Evolutionary conservation across 1,140 invertebrate species (phyloP).

Genomic region (Drosophila auraria): DNA sequence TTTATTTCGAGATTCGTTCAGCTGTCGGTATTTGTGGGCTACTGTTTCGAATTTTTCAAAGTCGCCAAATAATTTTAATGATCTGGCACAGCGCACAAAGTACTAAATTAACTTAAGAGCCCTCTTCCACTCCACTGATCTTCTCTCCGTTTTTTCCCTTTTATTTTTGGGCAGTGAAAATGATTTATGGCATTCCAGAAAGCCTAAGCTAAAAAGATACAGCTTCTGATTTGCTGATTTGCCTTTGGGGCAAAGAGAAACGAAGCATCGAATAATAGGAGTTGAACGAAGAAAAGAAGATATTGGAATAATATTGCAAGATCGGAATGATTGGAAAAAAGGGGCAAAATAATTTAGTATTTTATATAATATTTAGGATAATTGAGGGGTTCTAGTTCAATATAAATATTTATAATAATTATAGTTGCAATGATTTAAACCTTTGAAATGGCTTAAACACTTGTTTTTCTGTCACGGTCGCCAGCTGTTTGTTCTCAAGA

Average conservation of each 20-base stretch:
- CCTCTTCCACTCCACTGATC: slow-evolving; percentile 33
- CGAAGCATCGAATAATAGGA: background rate
- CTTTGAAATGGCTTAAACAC: background rate
- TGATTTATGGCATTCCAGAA: slow-evolving; percentile 62
- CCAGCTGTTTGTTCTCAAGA: background rate
- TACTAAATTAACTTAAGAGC: slow-evolving; percentile 68
- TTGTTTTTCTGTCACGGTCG: background rate
- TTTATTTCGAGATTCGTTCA: slow-evolving; percentile 75
- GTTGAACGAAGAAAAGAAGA: background rate
- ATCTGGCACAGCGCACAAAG: slow-evolving; percentile 56
- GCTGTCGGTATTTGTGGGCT: slow-evolving; percentile 78
- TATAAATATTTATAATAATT: too few relatives aligned
- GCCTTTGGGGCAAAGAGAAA: slow-evolving; percentile 2
- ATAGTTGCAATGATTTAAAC: background rate
- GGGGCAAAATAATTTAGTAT: background rate
- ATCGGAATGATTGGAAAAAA: background rate
- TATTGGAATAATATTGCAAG: background rate
- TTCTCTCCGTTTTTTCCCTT: background rate
- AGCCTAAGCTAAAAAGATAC: slow-evolving; percentile 35
- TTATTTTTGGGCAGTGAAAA: slow-evolving; percentile 44
- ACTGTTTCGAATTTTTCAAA: slow-evolving; percentile 77
- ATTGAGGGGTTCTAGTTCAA: too few relatives aligned
- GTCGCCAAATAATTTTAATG: slow-evolving; percentile 68
- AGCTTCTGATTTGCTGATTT: slow-evolving; percentile 57
- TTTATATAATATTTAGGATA: too few relatives aligned